Conservation (phyloP, 2,888 invertebrate genomes). For the Psococerastis gibbosa region DNA sequence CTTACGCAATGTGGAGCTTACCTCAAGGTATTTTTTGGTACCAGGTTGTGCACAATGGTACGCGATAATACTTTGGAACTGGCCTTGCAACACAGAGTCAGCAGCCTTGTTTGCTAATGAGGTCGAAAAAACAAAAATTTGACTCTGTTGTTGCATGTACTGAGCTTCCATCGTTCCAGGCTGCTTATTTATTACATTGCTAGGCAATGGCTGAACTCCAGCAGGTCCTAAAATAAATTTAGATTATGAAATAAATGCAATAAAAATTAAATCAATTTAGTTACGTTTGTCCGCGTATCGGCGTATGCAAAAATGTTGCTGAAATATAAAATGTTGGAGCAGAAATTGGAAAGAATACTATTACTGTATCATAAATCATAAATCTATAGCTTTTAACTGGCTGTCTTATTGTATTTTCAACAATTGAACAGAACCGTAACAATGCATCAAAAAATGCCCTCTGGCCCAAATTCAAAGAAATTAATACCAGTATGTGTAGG, state of each 20-base stretch:
- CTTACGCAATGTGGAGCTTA: too few species aligned
- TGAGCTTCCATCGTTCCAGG: slow-evolving; percentile 58
- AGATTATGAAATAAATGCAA: neutral
- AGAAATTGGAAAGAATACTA: too few species aligned
- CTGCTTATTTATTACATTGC: slow-evolving; percentile 61
- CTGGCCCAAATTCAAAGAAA: too few species aligned
- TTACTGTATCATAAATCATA: too few species aligned
- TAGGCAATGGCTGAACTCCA: slow-evolving; percentile 50
- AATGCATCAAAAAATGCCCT: too few species aligned
- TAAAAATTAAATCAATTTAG: too few species aligned
- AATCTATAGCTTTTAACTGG: too few species aligned
- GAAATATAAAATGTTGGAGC: too few species aligned
- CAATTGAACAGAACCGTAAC: too few species aligned
- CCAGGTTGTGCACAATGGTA: slow-evolving; percentile 91
- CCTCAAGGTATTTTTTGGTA: slow-evolving; percentile 87
- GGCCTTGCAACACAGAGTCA: slow-evolving; percentile 74
- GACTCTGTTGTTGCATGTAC: slow-evolving; percentile 90
- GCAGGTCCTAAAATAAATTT: neutral
- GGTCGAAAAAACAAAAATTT: slow-evolving; percentile 95
- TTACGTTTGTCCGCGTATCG: too few species aligned
- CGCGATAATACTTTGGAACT: slow-evolving; percentile 79
- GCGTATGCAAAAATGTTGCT: too few species aligned
- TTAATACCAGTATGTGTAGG: neutral
- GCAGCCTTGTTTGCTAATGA: slow-evolving; percentile 87
- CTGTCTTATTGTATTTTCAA: too few species aligned